Evolutionary conservation across 2,888 invertebrate species (phyloP), one percentile per base, ranked within the genome.

Genomic region (Caenorhabditis panamensis): DNA sequence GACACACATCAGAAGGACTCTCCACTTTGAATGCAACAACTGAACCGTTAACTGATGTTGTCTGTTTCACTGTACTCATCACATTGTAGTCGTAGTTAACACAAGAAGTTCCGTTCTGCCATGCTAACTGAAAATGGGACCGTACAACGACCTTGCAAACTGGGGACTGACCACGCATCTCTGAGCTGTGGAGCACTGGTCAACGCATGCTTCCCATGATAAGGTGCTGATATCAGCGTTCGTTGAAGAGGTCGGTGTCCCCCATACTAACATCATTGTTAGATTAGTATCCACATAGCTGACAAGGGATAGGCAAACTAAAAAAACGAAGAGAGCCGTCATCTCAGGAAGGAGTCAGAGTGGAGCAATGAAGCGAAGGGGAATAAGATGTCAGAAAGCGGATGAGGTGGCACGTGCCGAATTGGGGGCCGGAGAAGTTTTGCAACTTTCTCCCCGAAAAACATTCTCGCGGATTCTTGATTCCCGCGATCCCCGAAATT

Each of bases 181-280:
- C n/a, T 24, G n/a, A 0, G 28, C 24, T 18, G 11, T 13, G 13
- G 28, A 66, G 18, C 66, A 66, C 26, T 9, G 22, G 5, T 41
- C n/a, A 0, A 66, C 24, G 16, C 66, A 66, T 20, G 26, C 54
- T 18, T 66, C 37, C 66, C 66, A 66, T 41, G 26, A 9, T 13
- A 1, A 36, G 1, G 2, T 36, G 18, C 26, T 37, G 66, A 66
- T 26, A n/a, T 28, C 22, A 4, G 49, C 63, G 26, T 63, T 41
- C 26, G n/a, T 54, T 6, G 41, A 41, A 41, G 41, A 41, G 11
- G 41, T 24, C 11, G 54, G 66, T 1, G 4, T n/a, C 0, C 66
- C 66, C 66, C 66, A 66, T 8, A 66, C 44, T 13, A 66, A n/a
- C 24, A 56, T 66, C 66, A 66, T 66, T 44, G 41, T 54, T n/a